Evolutionary conservation across 2,113 vertebrate species (phyloP).

Genomic region (Sarotherodon lohbergeri): DNA sequence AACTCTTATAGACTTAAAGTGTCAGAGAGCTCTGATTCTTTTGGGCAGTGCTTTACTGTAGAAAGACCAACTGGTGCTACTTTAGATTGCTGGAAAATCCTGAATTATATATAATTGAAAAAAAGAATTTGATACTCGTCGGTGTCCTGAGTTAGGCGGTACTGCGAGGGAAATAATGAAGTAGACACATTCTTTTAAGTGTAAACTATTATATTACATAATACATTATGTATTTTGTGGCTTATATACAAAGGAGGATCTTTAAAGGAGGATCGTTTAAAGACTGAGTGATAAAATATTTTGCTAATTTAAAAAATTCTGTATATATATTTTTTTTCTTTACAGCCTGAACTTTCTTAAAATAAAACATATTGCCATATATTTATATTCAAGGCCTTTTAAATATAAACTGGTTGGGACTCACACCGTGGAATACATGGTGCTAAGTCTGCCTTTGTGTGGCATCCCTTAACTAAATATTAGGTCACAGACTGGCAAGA

Average conservation of each 20-base stretch:
- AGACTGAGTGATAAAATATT: not conserved
- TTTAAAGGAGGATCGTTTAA: not conserved
- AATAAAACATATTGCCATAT: not conserved
- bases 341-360: not conserved
- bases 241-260: not conserved
- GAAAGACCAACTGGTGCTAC: not conserved
- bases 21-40: conserved; percentile 3
- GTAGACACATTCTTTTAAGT: not conserved
- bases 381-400: not conserved
- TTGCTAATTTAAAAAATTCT: not conserved
- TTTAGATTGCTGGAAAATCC: conserved; percentile 29
- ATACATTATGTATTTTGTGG: not conserved
- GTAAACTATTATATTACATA: conserved; percentile 16
- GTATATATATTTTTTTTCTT: not conserved
- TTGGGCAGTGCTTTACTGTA: not conserved
- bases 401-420: not conserved
- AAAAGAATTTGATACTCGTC: not conserved
- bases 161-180: not conserved
- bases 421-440: conserved; percentile 5
- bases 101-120: conserved; percentile 20
- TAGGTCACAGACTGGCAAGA: conserved; percentile 17
- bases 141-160: not conserved
- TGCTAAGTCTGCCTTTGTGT: conserved; percentile 21
- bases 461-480: conserved; percentile 46
- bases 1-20: conserved; percentile 8